A percentile compares a stretch with the other conserved stretches of the same genome.
phyloP scores from a whole-genome alignment of 1,140 invertebrate genomes.

The Drosophila melanica region DNA sequence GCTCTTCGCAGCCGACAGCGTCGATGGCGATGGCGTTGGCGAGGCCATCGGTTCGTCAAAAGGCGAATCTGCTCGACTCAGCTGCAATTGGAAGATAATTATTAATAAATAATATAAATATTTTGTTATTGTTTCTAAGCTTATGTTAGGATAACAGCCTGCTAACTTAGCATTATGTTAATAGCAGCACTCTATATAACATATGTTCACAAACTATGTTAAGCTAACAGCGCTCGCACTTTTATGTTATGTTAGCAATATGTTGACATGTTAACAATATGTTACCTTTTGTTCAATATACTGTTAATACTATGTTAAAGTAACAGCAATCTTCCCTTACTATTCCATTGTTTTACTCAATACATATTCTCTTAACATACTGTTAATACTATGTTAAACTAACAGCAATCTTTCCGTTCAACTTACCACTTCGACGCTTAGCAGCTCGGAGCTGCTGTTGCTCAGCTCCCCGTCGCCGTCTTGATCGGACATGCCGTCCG shows the following conservation, averaged over 20 bases:
- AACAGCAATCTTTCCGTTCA: neutral
- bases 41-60: conserved; percentile 69
- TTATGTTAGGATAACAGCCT: too few relatives aligned
- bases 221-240: too few relatives aligned
- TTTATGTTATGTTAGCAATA: too few relatives aligned
- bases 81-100: conserved; percentile 39
- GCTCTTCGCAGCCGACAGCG: conserved; percentile 67
- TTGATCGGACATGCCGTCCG: conserved; percentile 86
- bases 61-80: conserved; percentile 74
- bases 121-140: too few relatives aligned
- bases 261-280: too few relatives aligned
- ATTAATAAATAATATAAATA: neutral
- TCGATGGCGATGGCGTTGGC: conserved; percentile 72
- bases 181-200: neutral
- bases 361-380: too few relatives aligned
- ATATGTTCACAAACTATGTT: too few relatives aligned
- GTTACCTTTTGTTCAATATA: neutral
- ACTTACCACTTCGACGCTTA: conserved; percentile 57
- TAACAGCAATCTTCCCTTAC: neutral
- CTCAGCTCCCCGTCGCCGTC: conserved; percentile 76
- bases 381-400: neutral
- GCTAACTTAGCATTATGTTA: neutral
- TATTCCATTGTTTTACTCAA: too few relatives aligned
- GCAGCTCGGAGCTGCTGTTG: conserved; percentile 81
- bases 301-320: too few relatives aligned